Conservation (phyloP, 2,797 vertebrate genomes). For the Myotis daubentonii region DNA sequence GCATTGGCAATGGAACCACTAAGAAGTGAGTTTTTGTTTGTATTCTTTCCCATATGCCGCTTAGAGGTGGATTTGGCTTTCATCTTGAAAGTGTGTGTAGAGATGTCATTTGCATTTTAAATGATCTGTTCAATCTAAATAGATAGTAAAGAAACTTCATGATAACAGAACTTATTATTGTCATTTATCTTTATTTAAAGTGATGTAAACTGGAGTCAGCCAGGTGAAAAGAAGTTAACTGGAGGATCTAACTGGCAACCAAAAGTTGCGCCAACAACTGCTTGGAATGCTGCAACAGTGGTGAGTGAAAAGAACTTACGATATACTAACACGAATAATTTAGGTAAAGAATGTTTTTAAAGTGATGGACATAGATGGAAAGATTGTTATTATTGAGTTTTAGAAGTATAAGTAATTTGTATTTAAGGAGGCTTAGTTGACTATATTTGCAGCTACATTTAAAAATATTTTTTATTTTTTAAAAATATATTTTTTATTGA, state of each 20-base stretch:
- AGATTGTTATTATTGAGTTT: constrained; percentile 30
- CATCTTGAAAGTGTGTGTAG: not conserved
- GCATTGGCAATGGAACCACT: constrained; percentile 94
- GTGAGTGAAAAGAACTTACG: constrained; percentile 85
- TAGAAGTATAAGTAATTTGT: constrained; percentile 32
- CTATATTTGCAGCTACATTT: constrained; percentile 38
- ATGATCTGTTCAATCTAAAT: constrained; percentile 22
- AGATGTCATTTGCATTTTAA: not conserved
- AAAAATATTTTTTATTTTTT: too few relatives aligned
- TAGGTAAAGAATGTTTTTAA: constrained; percentile 41
- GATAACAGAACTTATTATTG: constrained; percentile 23
- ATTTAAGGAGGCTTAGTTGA: constrained; percentile 31
- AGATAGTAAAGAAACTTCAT: constrained; percentile 16
- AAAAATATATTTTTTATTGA: too few relatives aligned
- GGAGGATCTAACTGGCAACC: constrained; percentile 98
- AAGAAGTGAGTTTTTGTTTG: constrained; percentile 92
- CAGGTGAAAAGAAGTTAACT: constrained; percentile 96
- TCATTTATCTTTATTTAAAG: constrained; percentile 84
- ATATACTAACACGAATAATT: not conserved
- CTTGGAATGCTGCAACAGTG: constrained; percentile 96
- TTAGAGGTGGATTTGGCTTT: constrained; percentile 43
- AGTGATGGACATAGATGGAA: not conserved
- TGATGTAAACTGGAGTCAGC: constrained; percentile 97
- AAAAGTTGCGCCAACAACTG: constrained; percentile 94
- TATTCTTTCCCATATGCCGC: not conserved